Evolutionary conservation across 1,140 invertebrate species (phyloP).

Genomic region (Lithobius niger): DNA sequence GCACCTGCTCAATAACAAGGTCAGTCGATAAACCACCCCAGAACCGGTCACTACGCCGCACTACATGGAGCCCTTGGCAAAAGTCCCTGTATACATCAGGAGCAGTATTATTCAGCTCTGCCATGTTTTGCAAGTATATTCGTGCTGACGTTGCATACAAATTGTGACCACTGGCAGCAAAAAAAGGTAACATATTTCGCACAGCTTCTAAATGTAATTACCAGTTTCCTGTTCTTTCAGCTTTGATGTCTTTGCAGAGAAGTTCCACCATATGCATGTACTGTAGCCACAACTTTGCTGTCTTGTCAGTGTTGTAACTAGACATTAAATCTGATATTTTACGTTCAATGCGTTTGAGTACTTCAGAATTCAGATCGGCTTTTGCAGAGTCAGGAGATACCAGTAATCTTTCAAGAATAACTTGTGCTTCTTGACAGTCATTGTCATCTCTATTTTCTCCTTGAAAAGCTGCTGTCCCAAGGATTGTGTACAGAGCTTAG

Average conservation of each 20-base stretch:
- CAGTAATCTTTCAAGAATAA: not conserved
- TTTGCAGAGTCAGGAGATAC: not conserved
- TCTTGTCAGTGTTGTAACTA: not conserved
- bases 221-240: not conserved
- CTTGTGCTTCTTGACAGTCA: not conserved
- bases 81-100: not conserved
- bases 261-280: not conserved
- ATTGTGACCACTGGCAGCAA: not conserved
- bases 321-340: not conserved
- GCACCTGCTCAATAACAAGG: too few relatives aligned
- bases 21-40: constrained; percentile 20
- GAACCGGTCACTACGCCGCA: constrained; percentile 16
- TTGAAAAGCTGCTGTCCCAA: constrained; percentile 7
- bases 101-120: not conserved
- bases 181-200: not conserved
- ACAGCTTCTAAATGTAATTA: not conserved
- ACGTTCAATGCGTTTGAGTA: not conserved
- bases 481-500: constrained; percentile 11
- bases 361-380: not conserved
- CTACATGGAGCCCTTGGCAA: not conserved
- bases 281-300: constrained; percentile 4
- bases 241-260: not conserved
- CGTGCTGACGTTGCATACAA: not conserved
- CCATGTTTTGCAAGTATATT: not conserved
- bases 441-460: constrained; percentile 4